These are phyloP conservation scores for Tyria jacobaeae DNA, from an alignment of 2,888 invertebrate genomes.

Conservation along the genomic window DNA sequence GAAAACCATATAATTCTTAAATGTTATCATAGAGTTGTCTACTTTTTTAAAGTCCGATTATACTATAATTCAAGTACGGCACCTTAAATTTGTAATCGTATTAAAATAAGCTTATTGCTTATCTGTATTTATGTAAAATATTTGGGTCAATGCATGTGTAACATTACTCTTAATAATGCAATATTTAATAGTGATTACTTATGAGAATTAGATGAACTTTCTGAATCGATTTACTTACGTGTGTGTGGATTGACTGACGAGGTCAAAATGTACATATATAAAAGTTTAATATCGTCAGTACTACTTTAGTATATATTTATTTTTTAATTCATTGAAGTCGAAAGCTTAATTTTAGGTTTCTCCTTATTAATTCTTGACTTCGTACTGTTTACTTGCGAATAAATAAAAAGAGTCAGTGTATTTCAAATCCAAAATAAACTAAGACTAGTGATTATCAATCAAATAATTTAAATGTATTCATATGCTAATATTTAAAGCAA, in stretches of 20 bases:
- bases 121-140: constrained; percentile 37
- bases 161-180: constrained; percentile 25
- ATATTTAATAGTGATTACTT: constrained; percentile 35
- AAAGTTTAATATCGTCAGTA: constrained; percentile 6
- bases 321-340: neutral
- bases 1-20: too few species aligned
- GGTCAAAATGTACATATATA: constrained; percentile 24
- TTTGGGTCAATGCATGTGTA: constrained; percentile 37
- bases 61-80: neutral
- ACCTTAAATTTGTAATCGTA: neutral
- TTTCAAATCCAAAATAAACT: too few species aligned
- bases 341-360: too few species aligned
- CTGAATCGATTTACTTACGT: constrained; percentile 34
- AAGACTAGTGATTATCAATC: too few species aligned
- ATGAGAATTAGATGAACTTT: constrained; percentile 43
- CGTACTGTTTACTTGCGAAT: too few species aligned
- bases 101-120: constrained; percentile 27
- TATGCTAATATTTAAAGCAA: neutral
- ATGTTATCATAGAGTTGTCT: too few species aligned
- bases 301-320: neutral
- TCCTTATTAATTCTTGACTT: too few species aligned
- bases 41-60: too few species aligned
- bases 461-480: too few species aligned
- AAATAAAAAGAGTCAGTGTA: too few species aligned
- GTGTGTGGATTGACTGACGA: constrained; percentile 24